phyloP scores from a whole-genome alignment of 2,797 vertebrate genomes.

The Pelobates cultripes region DNA sequence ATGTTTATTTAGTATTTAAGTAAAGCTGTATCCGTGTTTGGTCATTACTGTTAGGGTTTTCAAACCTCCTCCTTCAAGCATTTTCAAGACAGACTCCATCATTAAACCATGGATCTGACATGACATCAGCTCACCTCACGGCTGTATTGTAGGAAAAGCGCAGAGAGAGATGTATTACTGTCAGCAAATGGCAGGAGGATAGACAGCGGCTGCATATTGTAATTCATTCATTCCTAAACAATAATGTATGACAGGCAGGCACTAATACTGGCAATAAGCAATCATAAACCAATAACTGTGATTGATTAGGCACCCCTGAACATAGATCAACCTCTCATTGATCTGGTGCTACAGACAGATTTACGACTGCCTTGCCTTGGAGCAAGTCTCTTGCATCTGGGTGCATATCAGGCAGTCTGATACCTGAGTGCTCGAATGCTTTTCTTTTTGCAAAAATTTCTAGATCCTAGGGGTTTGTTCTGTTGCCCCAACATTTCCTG shows the following conservation, averaged over 20 bases:
- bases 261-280: constrained; percentile 69
- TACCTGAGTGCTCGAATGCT: constrained; percentile 6
- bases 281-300: constrained; percentile 74
- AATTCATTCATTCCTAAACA: constrained; percentile 62
- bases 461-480: background rate
- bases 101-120: constrained; percentile 10
- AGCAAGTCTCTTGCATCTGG: constrained; percentile 51
- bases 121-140: constrained; percentile 27
- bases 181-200: constrained; percentile 38
- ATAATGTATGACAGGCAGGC: constrained; percentile 61
- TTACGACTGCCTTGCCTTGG: constrained; percentile 54
- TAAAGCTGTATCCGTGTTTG: too few species aligned
- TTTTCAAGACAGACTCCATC: background rate
- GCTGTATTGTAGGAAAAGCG: constrained; percentile 25
- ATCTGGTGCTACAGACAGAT: constrained; percentile 65
- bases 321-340: constrained; percentile 69
- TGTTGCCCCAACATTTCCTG: background rate
- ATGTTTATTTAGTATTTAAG: too few species aligned
- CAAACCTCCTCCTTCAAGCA: background rate
- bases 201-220: constrained; percentile 41
- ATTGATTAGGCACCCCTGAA: constrained; percentile 67
- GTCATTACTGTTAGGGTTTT: too few species aligned
- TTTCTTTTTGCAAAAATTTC: background rate
- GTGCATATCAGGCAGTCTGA: constrained; percentile 58
- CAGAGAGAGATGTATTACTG: constrained; percentile 46